Evolutionary conservation across 2,113 vertebrate species (phyloP).

Genomic region (Danionella cerebrum): DNA sequence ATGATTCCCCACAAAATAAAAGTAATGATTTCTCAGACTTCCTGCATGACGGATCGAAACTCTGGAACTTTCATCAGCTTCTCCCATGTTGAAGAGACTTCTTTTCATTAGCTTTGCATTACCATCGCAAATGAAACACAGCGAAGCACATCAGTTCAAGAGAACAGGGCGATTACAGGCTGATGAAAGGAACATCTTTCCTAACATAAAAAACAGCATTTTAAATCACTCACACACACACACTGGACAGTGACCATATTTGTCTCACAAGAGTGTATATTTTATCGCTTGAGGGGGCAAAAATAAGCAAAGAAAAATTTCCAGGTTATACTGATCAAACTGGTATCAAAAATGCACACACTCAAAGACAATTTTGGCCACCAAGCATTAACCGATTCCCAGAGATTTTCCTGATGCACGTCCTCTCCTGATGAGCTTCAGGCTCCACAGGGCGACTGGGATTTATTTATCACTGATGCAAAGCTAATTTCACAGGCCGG

Average conservation of each 20-base stretch:
- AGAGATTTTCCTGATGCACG: constrained; percentile 17
- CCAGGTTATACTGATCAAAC: constrained; percentile 46
- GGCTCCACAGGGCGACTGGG: not conserved
- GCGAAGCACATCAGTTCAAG: not conserved
- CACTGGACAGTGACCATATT: not conserved
- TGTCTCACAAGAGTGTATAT: not conserved
- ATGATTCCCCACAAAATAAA: not conserved
- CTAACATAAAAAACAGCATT: not conserved
- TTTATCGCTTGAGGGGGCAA: constrained; percentile 17
- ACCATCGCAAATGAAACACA: not conserved
- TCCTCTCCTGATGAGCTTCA: constrained; percentile 22
- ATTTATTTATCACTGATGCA: not conserved
- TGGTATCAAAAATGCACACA: constrained; percentile 24
- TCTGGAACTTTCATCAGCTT: too few species aligned
- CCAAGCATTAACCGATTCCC: constrained; percentile 14
- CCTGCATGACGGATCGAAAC: not conserved
- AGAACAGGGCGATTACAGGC: not conserved
- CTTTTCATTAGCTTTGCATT: not conserved
- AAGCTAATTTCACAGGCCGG: constrained; percentile 12
- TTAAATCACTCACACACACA: not conserved
- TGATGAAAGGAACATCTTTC: not conserved
- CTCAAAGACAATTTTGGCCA: constrained; percentile 11
- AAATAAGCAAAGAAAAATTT: constrained; percentile 31
- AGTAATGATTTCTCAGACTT: not conserved
- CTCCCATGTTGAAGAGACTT: too few species aligned